Conservation (phyloP, 2,888 invertebrate species). For the Ornithoptera priamus region DNA sequence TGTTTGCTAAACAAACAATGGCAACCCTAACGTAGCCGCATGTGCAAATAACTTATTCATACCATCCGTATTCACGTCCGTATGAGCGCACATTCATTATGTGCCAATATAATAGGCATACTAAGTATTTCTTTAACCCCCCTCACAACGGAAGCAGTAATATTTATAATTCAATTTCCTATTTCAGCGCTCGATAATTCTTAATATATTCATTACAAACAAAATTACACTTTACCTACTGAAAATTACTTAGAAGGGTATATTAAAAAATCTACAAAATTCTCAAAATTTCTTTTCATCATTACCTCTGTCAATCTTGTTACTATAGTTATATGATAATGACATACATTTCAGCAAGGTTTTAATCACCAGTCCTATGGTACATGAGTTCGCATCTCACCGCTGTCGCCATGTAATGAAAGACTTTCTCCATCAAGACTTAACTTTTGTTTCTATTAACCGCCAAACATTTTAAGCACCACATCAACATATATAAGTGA, state of each 20-base stretch:
- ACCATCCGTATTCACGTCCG: slow-evolving; percentile 30
- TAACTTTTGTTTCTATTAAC: too few relatives aligned
- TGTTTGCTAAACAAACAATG: slow-evolving; percentile 19
- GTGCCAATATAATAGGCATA: slow-evolving; percentile 27
- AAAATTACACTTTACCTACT: background rate
- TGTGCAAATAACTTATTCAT: slow-evolving; percentile 33
- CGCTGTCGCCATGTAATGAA: too few relatives aligned
- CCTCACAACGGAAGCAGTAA: slow-evolving; percentile 30
- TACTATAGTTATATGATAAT: too few relatives aligned
- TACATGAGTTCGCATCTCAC: too few relatives aligned
- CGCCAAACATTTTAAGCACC: too few relatives aligned
- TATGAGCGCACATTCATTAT: slow-evolving; percentile 31
- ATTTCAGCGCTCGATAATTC: slow-evolving; percentile 12
- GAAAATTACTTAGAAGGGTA: background rate
- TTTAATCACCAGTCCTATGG: too few relatives aligned
- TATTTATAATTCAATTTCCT: slow-evolving; percentile 28
- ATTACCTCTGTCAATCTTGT: too few relatives aligned
- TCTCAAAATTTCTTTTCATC: too few relatives aligned
- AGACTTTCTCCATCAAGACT: too few relatives aligned
- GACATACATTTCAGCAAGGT: too few relatives aligned
- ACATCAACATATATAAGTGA: too few relatives aligned
- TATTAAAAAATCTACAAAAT: background rate
- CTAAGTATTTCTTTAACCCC: slow-evolving; percentile 30
- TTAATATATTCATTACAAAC: background rate
- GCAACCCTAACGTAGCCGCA: slow-evolving; percentile 22